Conservation (phyloP, 2,797 vertebrate species). For the Hydrolagus colliei region DNA sequence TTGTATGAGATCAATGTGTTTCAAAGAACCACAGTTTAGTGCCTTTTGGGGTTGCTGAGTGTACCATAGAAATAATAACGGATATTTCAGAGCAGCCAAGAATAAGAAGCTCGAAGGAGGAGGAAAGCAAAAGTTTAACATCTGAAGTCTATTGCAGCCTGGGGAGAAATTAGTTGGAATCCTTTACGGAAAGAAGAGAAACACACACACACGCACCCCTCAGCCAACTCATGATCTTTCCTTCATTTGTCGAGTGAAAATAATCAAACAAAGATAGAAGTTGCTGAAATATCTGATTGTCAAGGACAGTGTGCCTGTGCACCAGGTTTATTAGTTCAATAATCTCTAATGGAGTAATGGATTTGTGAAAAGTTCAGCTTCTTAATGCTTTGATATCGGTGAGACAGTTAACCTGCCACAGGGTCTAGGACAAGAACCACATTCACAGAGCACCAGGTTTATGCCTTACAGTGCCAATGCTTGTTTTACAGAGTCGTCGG, state of each 20-base stretch:
- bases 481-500: conserved; percentile 3
- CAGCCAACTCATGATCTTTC: background rate
- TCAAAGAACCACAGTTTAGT: background rate
- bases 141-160: background rate
- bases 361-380: conserved; percentile 6
- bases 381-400: background rate
- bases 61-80: background rate
- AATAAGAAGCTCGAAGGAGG: background rate
- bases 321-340: background rate
- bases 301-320: background rate
- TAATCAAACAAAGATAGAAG: background rate
- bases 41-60: too few species aligned
- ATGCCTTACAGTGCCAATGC: background rate
- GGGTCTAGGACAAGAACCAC: background rate
- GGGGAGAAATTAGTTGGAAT: background rate
- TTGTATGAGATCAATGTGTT: background rate
- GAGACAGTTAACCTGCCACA: background rate
- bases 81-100: background rate
- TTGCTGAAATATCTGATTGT: background rate
- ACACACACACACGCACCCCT: background rate
- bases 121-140: background rate
- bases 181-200: background rate
- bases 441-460: background rate
- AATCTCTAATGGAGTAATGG: background rate
- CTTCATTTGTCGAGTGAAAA: background rate